phyloP scores from a whole-genome alignment of 2,113 vertebrate genomes.

The Platycercus adscitus region DNA sequence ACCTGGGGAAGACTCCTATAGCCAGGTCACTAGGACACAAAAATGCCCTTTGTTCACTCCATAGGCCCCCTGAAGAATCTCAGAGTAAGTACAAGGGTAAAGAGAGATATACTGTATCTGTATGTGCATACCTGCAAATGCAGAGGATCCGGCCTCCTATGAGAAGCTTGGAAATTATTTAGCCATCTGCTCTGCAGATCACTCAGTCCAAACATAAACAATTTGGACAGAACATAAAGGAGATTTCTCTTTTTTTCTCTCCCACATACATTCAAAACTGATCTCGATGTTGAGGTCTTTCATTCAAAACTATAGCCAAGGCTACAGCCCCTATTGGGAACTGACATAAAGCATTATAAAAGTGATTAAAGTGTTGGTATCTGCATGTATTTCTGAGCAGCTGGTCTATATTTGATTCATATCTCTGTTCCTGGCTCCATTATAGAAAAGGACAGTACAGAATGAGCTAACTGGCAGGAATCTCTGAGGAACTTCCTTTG shows the following conservation, averaged over 20 bases:
- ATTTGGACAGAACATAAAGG: neutral
- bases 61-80: neutral
- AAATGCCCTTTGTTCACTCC: neutral
- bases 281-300: constrained; percentile 20
- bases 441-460: constrained; percentile 3
- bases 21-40: neutral
- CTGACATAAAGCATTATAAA: constrained; percentile 2
- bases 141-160: neutral
- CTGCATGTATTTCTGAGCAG: constrained; percentile 19
- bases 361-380: constrained; percentile 24
- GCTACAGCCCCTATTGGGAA: constrained; percentile 14
- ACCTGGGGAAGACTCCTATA: neutral
- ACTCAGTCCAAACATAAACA: constrained; percentile 23
- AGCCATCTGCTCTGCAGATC: constrained; percentile 31
- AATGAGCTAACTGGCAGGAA: neutral
- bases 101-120: neutral
- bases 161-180: constrained; percentile 16
- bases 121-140: neutral
- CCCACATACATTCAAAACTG: constrained; percentile 17
- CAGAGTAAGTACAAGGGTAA: neutral
- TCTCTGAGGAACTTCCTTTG: constrained; percentile 1
- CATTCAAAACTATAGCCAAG: constrained; percentile 18
- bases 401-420: constrained; percentile 34
- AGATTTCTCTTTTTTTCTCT: neutral
- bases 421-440: constrained; percentile 9